Evolutionary conservation across 2,113 vertebrate species (phyloP), one percentile per base, ranked within the genome.

Genomic region (Erythrocebus patas): DNA sequence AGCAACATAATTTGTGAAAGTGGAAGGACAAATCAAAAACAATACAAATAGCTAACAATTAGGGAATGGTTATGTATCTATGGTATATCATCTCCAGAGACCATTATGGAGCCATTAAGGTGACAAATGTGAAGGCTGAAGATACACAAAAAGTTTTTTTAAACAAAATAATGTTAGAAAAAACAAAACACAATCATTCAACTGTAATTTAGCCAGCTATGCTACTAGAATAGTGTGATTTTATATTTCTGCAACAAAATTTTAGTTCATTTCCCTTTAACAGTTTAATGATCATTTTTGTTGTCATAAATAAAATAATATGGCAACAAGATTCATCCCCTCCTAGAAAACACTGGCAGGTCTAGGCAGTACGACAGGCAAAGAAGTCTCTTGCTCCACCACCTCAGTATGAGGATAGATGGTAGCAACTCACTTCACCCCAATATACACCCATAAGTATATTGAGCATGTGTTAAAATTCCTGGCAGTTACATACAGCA

Each of bases 21-120:
- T 85, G 18, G 83, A 80, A 93, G 35, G 18, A 68, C 96, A 93
- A 95, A 83, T 95, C 66, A 96, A 76, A 94, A 97, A 82, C 82
- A 96, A 84, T 84, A 91, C 80, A 96, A 95, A 96, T 68, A 95
- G 76, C 94, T 96, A 84, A 85, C 5, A 1, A 95, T 96, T 92
- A 96, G 20, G 68, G 48, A 94, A 90, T 90, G 43, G 92, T 94
- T 96, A 82, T 61, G 70, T 95, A 96, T 73, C 94, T 87, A 57
- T n/a, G 40, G 55, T 68, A 25, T 76, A 88, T 82, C 84, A 85
- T 96, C 92, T 96, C 84, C 86, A 13, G 55, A 52, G 52, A 82
- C 81, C 43, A 82, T 91, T 96, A 85, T 9, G 40, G 59, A 93
- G 66, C 59, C 90, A 97, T 97, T 97, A 96, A 97, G 91, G 66